phyloP scores from a whole-genome alignment of 2,888 invertebrate genomes.

The Tenthredo livida region DNA sequence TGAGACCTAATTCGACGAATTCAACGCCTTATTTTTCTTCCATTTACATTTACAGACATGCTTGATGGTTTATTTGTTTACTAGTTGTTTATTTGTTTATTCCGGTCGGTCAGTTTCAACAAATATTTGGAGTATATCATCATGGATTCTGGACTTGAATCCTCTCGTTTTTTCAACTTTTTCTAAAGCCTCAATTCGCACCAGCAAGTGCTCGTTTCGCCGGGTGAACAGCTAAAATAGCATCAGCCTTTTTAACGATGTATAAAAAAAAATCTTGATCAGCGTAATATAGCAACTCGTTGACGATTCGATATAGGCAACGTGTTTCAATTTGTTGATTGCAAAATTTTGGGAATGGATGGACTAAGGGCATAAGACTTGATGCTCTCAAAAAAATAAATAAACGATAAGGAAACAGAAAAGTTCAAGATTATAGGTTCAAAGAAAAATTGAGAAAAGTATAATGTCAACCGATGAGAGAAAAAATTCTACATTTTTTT shows the following conservation, averaged over 20 bases:
- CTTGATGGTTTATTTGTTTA: neutral
- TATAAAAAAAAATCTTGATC: conserved; percentile 9
- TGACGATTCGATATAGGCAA: neutral
- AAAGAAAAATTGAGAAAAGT: neutral
- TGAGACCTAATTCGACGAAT: neutral
- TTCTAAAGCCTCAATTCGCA: neutral
- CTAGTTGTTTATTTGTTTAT: neutral
- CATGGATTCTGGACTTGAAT: neutral
- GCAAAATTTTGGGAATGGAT: neutral
- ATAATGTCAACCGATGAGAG: neutral
- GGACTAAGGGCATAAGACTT: neutral
- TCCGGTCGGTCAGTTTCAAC: neutral
- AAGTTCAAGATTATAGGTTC: neutral
- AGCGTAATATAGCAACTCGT: neutral
- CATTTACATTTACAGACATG: neutral
- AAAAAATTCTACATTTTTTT: neutral
- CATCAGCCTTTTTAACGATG: conserved; percentile 12
- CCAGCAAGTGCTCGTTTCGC: neutral
- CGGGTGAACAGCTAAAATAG: conserved; percentile 6
- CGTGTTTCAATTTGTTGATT: neutral
- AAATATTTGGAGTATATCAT: neutral
- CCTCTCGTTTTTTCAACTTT: neutral
- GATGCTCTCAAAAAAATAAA: neutral
- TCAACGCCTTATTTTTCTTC: neutral
- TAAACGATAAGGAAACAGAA: neutral